These are phyloP conservation scores for Clinocottus analis DNA, from an alignment of 2,113 vertebrate genomes.

Conservation along the genomic window DNA sequence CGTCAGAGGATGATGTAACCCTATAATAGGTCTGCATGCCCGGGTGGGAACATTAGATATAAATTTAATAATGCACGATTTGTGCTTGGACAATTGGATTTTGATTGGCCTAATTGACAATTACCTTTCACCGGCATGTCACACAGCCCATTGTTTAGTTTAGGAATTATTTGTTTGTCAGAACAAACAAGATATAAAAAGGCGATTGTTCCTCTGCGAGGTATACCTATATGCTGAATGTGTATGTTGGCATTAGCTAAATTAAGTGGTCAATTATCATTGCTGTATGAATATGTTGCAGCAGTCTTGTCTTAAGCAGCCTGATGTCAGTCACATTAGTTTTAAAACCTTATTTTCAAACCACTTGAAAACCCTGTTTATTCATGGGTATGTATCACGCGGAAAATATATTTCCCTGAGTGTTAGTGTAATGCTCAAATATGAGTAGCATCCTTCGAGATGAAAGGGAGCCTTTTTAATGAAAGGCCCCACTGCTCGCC, in stretches of 20 bases:
- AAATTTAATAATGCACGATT: conserved; percentile 71
- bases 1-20: conserved; percentile 57
- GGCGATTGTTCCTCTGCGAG: conserved; percentile 26
- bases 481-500: neutral
- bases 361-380: neutral
- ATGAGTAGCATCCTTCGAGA: no score
- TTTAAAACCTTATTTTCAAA: neutral
- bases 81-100: conserved; percentile 74
- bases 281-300: conserved; percentile 8
- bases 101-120: conserved; percentile 79
- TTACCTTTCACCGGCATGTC: conserved; percentile 73
- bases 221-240: conserved; percentile 43
- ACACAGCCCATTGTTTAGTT: conserved; percentile 56
- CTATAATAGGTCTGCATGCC: conserved; percentile 58
- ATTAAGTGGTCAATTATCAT: neutral
- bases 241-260: conserved; percentile 38
- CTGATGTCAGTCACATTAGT: neutral
- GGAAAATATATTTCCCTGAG: neutral
- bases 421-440: neutral
- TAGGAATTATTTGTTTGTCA: conserved; percentile 60
- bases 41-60: conserved; percentile 69
- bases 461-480: no score
- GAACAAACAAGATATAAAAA: conserved; percentile 61
- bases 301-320: neutral
- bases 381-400: neutral